These are phyloP conservation scores for Neoscelio sp. DNA, from an alignment of 2,888 invertebrate genomes.

Conservation along the genomic window DNA sequence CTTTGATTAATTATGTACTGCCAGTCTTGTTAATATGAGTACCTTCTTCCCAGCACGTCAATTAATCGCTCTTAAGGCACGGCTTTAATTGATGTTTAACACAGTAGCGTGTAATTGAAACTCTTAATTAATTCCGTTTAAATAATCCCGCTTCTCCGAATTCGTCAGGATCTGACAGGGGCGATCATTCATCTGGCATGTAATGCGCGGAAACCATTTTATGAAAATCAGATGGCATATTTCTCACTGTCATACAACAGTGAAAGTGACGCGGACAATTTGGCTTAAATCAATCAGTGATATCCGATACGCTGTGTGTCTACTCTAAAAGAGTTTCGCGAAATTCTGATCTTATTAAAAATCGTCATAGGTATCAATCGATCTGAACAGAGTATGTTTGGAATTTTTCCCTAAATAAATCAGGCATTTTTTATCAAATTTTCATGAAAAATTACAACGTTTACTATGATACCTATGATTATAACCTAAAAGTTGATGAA, in stretches of 20 bases:
- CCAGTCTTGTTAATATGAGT: too few relatives aligned
- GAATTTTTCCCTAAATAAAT: too few relatives aligned
- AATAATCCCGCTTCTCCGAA: constrained; percentile 3
- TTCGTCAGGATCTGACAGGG: neutral
- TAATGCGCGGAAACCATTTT: constrained; percentile 5
- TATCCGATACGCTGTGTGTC: neutral
- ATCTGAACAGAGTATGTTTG: too few relatives aligned
- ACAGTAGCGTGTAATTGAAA: neutral
- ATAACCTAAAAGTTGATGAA: too few relatives aligned
- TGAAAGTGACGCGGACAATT: constrained; percentile 11
- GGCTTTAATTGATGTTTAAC: constrained; percentile 1
- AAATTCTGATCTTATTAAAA: too few relatives aligned
- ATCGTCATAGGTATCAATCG: too few relatives aligned
- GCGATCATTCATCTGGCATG: neutral
- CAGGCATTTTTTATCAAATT: too few relatives aligned
- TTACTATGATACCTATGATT: too few relatives aligned
- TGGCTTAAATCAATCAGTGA: neutral
- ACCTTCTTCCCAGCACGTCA: neutral
- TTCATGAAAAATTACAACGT: too few relatives aligned
- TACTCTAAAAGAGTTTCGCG: too few relatives aligned
- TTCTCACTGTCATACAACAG: neutral
- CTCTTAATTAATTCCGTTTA: neutral
- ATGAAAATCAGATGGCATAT: constrained; percentile 16
- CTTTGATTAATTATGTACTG: too few relatives aligned
- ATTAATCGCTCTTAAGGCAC: neutral